Conservation (phyloP, 2,113 vertebrate genomes). For the Neogobius melanostomus region DNA sequence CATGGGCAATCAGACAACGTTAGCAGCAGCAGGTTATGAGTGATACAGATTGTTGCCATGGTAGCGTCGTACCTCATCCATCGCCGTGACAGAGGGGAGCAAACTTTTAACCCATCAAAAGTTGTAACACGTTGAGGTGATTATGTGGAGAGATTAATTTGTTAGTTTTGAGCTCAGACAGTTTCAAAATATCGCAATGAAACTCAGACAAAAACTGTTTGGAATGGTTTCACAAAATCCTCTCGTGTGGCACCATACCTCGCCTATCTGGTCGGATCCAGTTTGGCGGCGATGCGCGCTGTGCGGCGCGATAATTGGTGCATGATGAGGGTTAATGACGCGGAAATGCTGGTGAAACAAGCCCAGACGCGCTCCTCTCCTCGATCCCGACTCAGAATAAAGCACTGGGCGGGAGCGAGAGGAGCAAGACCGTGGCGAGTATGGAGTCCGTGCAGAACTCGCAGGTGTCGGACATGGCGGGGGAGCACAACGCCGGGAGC, state of each 20-base stretch:
- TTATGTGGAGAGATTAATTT: too few relatives aligned
- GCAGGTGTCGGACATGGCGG: constrained; percentile 65
- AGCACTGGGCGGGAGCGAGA: constrained; percentile 35
- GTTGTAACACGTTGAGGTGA: too few relatives aligned
- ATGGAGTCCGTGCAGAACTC: constrained; percentile 74
- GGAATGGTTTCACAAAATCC: background rate
- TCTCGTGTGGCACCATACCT: background rate
- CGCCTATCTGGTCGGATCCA: constrained; percentile 64
- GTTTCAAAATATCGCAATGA: too few relatives aligned
- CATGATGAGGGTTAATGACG: constrained; percentile 70
- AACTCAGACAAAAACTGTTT: background rate
- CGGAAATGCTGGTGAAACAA: constrained; percentile 59
- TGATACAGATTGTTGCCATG: background rate
- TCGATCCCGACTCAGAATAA: constrained; percentile 2
- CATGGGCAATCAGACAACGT: too few relatives aligned
- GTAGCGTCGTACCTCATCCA: background rate
- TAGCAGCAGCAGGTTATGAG: too few relatives aligned
- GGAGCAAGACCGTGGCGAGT: constrained; percentile 15
- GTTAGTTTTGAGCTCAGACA: too few relatives aligned
- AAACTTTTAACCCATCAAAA: background rate
- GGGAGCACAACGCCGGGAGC: constrained; percentile 62
- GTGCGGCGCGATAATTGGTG: constrained; percentile 69
- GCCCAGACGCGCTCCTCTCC: constrained; percentile 47
- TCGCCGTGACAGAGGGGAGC: background rate
- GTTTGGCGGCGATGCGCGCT: constrained; percentile 49